Base-by-base conservation (phyloP, 2,888 invertebrate genomes). In the Labia minor region DNA sequence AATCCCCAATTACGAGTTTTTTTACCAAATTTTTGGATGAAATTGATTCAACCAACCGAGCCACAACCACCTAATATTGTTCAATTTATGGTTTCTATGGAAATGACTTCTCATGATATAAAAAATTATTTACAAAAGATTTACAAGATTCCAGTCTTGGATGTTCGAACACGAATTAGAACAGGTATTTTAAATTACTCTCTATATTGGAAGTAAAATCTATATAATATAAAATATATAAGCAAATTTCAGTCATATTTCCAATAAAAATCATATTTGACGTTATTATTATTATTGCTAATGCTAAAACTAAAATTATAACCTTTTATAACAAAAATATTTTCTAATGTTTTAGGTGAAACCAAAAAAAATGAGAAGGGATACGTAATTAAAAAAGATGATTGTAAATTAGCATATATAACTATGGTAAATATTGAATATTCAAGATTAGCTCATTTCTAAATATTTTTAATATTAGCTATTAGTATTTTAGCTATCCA, bases 21-120 rank as follows among this genome's bases (percentile, higher is more conserved):
- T 77, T 79, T 99, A 33, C 97, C 98, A 0, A 94, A 97, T 77
- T 98, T 98, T 79, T 98, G 95, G 94, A 86, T 99, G 87, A 97
- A 96, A 80, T 74, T 97, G 18, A 84, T 97, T 0, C 83, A 86
- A 66, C 87, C 92, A 1, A 74, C 76, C 1, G 71, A 77, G 18
- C 81, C 82, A 33, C 85, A 87, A 71, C 91, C 92, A 1, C 81
- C 85, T 63, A 93, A 97, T 80, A 78, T 89, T 61, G 91, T 95
- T 0, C 85, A 89, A 66, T 98, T 99, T 78, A 83, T 90, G 65
- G 92, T 94, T 72, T 94, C 96, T 8, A 89, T 91, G 80, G 87
- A 93, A 82, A 99, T 99, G 98, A 95, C 94, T 0, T 87, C 84
- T 76, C 75, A 81, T 73, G 99, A 99, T 77, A 82, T 99, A 0